These are phyloP conservation scores for Salmo trutta DNA, from an alignment of 2,797 vertebrate genomes.

Conservation along the genomic window DNA sequence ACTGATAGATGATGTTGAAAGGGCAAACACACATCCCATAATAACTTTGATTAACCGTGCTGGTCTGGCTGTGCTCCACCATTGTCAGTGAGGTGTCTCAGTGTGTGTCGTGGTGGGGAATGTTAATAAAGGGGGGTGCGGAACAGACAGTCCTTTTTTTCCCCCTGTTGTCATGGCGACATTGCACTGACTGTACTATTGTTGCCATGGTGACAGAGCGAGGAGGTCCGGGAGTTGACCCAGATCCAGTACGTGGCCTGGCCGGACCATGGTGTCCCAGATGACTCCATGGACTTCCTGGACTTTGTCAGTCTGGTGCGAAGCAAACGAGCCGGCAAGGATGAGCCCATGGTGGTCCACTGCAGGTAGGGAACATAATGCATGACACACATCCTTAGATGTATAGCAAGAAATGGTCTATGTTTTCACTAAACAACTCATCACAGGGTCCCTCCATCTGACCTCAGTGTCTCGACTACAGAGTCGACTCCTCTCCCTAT, in stretches of 20 bases:
- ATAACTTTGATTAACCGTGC: too few relatives aligned
- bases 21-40: too few relatives aligned
- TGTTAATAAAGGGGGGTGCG: too few relatives aligned
- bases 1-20: slow-evolving; percentile 19
- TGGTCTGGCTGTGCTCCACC: too few relatives aligned
- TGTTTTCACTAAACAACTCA: too few relatives aligned
- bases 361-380: slow-evolving; percentile 84
- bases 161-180: background rate
- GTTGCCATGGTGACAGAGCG: slow-evolving; percentile 53
- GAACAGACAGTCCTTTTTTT: too few relatives aligned
- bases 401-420: background rate
- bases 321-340: slow-evolving; percentile 87
- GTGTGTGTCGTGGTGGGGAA: too few relatives aligned
- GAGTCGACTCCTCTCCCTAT: too few relatives aligned
- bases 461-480: too few relatives aligned
- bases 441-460: too few relatives aligned
- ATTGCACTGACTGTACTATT: slow-evolving; percentile 1
- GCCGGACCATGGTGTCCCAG: slow-evolving; percentile 98
- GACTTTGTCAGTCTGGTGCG: slow-evolving; percentile 92
- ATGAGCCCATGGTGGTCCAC: slow-evolving; percentile 95
- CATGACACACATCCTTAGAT: background rate
- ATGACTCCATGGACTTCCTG: slow-evolving; percentile 96
- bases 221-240: slow-evolving; percentile 87
- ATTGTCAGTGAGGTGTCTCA: too few relatives aligned
- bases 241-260: slow-evolving; percentile 97